Evolutionary conservation across 2,888 invertebrate species (phyloP).

Genomic region (Harpagoxenus sublaevis): DNA sequence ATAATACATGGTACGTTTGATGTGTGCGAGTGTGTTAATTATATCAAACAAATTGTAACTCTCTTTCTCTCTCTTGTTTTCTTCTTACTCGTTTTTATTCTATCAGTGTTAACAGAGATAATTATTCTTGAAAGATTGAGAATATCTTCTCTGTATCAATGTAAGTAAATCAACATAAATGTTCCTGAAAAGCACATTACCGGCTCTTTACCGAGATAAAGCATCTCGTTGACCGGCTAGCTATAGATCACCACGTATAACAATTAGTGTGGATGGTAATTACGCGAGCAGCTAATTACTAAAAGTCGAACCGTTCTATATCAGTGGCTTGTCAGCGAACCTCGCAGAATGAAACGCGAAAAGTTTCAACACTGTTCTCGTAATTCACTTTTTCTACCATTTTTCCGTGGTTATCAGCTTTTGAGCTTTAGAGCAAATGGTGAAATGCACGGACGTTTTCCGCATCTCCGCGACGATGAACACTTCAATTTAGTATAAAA

Average conservation of each 20-base stretch:
- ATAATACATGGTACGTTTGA: too few relatives aligned
- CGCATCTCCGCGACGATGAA: background rate
- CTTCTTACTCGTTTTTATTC: background rate
- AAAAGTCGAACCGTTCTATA: conserved; percentile 34
- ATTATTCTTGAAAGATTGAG: background rate
- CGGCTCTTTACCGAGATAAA: background rate
- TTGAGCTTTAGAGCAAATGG: conserved; percentile 6
- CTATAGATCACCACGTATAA: conserved; percentile 41
- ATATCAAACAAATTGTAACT: background rate
- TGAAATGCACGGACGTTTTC: conserved; percentile 2
- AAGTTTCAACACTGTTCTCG: conserved; percentile 39
- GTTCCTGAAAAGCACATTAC: background rate
- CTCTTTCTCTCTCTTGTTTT: background rate
- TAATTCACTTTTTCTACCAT: conserved; percentile 33
- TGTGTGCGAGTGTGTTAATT: background rate
- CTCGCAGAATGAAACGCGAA: conserved; percentile 33
- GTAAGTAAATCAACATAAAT: background rate
- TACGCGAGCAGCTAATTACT: conserved; percentile 44
- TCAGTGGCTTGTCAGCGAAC: conserved; percentile 19
- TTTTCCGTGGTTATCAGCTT: conserved; percentile 38
- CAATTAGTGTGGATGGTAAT: conserved; percentile 43
- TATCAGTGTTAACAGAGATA: background rate
- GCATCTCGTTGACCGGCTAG: background rate
- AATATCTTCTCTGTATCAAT: background rate
- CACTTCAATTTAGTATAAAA: conserved; percentile 32